Base-by-base conservation (phyloP, 2,888 invertebrate species). In the Portevinia maculata region DNA sequence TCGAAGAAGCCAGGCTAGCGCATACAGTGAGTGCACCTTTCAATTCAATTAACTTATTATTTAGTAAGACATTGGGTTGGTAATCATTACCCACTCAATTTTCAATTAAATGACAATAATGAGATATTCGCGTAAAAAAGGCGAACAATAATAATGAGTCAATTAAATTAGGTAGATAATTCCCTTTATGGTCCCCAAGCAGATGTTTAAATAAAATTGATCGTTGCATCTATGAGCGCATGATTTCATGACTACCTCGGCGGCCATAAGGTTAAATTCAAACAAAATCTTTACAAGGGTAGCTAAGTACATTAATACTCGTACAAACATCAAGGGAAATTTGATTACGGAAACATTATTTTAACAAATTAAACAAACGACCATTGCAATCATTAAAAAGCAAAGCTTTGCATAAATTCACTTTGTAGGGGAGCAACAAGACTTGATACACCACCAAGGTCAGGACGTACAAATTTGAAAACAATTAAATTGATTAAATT, bases 1-100 rank as follows among this genome's bases (percentile, higher is more conserved):
- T 98, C 81, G 98, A 98, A 90, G 98, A 98, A 91, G 98, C 98
- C 17, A 91, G 96, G 86, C 97, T 97, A 91, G 97, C 97, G 79
- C 96, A 97, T 89, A 93, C 95, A 89, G 97, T 97, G 91, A 93
- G 93, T 91, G 3, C 4, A 24, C 11, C n/a, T 6, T 57, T 21
- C 28, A 48, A 11, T 30, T 53, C 7, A 19, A 19, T 67, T 57
- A 39, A 17, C 11, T 37, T 17, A 8, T 13, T 11, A 11, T 1
- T 24, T 6, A 6, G 15, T 1, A 1, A 9, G 41, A 7, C 5
- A 28, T 62, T 37, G 62, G 24, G 24, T 17, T 24, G 11, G 17
- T 44, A 30, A 57, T 37, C 28, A 41, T 41, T 4, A 7, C 21
- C 13, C n/a, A 13, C 41, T 15, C 13, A 1, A 19, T 1, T n/a